Percentiles rank a stretch among this genome's conserved stretches.
phyloP scores from a whole-genome alignment of 2,888 invertebrate genomes.

The Thereva unica region DNA sequence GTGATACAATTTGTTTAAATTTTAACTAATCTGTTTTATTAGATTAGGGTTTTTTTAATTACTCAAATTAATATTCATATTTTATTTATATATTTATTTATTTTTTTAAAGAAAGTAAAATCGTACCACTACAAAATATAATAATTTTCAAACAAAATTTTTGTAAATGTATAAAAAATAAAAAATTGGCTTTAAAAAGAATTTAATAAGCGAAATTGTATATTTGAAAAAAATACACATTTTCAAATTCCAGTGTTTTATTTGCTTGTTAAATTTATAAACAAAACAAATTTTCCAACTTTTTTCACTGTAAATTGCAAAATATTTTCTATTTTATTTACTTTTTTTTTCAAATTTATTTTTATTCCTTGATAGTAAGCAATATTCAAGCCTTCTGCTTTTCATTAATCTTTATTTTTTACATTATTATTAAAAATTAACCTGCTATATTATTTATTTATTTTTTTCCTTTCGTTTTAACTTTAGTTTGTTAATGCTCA shows the following conservation, averaged over 20 bases:
- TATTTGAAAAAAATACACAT: constrained; percentile 17
- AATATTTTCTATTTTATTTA: constrained; percentile 11
- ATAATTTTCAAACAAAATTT: too few relatives aligned
- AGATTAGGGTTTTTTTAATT: too few relatives aligned
- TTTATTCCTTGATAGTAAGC: constrained; percentile 19
- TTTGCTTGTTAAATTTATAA: constrained; percentile 19
- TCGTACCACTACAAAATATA: too few relatives aligned
- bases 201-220: neutral
- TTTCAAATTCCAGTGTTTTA: constrained; percentile 22
- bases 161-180: too few relatives aligned
- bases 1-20: too few relatives aligned
- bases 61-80: too few relatives aligned
- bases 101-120: too few relatives aligned
- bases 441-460: too few relatives aligned
- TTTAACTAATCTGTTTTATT: too few relatives aligned
- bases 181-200: neutral
- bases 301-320: constrained; percentile 7
- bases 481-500: constrained; percentile 2
- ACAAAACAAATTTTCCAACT: neutral
- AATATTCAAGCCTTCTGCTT: constrained; percentile 40
- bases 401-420: constrained; percentile 38
- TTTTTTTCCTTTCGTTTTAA: too few relatives aligned
- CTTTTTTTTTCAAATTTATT: constrained; percentile 14
- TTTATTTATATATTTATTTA: too few relatives aligned
- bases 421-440: constrained; percentile 38